phyloP scores from a whole-genome alignment of 2,888 invertebrate species.

The Caenorhabditis sp. region DNA sequence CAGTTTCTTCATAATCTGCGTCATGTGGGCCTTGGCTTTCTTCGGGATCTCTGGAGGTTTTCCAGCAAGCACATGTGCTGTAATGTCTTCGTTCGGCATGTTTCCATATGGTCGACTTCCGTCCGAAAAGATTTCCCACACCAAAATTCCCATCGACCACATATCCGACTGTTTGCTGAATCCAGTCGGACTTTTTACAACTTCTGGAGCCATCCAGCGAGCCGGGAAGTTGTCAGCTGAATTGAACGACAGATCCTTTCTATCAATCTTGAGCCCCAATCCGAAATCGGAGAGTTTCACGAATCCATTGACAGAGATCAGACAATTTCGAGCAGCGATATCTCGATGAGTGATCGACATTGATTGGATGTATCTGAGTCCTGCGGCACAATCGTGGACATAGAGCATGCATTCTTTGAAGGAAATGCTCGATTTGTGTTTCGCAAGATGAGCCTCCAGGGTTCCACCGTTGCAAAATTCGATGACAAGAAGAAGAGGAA shows the following conservation, averaged over 20 bases:
- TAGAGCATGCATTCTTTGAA: constrained; percentile 62
- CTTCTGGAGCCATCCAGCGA: constrained; percentile 80
- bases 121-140: constrained; percentile 69
- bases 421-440: constrained; percentile 14
- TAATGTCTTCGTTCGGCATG: constrained; percentile 5
- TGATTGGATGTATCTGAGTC: constrained; percentile 90
- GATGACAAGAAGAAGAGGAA: constrained; percentile 99
- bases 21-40: background rate
- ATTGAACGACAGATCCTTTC: constrained; percentile 27
- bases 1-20: background rate
- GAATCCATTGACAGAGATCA: constrained; percentile 83
- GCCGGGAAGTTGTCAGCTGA: constrained; percentile 47
- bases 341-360: constrained; percentile 92
- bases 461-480: constrained; percentile 88
- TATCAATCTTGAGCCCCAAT: constrained; percentile 54
- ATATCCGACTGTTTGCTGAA: constrained; percentile 72
- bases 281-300: constrained; percentile 74
- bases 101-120: constrained; percentile 1
- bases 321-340: constrained; percentile 91
- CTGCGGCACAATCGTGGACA: constrained; percentile 86
- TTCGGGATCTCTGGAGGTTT: constrained; percentile 7
- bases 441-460: constrained; percentile 66
- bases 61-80: background rate
- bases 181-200: constrained; percentile 44
- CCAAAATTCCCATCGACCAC: constrained; percentile 74